phyloP scores from a whole-genome alignment of 2,797 vertebrate species.

The Chiloscyllium punctatum region DNA sequence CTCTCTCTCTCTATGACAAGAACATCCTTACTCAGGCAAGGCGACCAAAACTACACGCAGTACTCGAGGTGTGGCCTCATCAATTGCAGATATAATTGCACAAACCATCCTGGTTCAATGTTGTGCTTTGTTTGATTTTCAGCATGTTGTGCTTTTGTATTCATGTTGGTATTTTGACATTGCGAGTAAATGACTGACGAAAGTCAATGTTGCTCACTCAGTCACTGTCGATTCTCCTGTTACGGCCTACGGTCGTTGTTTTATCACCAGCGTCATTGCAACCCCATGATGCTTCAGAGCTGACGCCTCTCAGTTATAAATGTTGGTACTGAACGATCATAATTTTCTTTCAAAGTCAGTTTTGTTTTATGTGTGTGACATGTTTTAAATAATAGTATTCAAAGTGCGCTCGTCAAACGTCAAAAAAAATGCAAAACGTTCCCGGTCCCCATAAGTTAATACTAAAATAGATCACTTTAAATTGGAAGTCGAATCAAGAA shows the following conservation, averaged over 20 bases:
- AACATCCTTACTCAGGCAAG: too few relatives aligned
- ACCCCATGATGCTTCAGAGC: background rate
- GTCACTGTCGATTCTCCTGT: background rate
- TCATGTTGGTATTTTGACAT: background rate
- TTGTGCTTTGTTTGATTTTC: too few relatives aligned
- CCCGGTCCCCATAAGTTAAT: background rate
- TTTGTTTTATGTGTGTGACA: too few relatives aligned
- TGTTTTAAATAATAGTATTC: too few relatives aligned
- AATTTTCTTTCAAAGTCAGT: background rate
- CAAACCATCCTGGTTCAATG: too few relatives aligned
- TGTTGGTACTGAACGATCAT: background rate
- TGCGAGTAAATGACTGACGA: background rate
- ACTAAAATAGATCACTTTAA: background rate
- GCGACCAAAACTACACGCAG: too few relatives aligned
- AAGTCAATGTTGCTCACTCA: background rate
- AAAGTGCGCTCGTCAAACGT: too few relatives aligned
- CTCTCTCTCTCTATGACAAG: too few relatives aligned
- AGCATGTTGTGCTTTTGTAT: background rate
- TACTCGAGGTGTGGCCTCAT: too few relatives aligned
- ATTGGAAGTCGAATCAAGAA: background rate
- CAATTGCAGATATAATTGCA: too few relatives aligned
- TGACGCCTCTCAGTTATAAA: background rate
- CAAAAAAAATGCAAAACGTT: background rate
- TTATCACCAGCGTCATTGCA: background rate
- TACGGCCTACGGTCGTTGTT: background rate